Conservation (phyloP, 2,797 vertebrate genomes). For the Sarcoramphus papa region DNA sequence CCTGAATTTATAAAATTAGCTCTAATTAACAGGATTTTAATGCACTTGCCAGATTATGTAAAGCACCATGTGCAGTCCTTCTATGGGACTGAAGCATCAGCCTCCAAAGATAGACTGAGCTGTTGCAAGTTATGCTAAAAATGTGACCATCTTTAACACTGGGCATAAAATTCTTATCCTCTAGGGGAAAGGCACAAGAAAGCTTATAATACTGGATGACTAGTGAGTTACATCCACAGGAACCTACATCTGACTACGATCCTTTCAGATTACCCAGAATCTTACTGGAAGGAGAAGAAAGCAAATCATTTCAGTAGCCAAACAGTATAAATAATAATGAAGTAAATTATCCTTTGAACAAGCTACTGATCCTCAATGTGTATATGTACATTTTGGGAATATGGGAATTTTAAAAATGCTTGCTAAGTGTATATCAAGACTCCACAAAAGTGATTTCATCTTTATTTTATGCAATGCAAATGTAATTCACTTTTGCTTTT, state of each 20-base stretch:
- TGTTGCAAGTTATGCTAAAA: neutral
- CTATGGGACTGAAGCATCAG: neutral
- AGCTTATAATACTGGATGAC: neutral
- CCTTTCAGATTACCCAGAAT: neutral
- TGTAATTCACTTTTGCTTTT: neutral
- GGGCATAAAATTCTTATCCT: neutral
- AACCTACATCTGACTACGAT: neutral
- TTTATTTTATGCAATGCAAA: constrained; percentile 10
- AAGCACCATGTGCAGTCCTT: neutral
- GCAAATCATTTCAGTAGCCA: neutral
- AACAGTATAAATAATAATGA: neutral
- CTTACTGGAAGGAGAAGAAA: neutral
- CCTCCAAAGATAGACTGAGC: neutral
- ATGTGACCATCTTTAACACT: neutral
- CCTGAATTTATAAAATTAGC: neutral
- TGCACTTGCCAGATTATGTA: neutral
- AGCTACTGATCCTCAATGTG: neutral
- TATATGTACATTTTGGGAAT: neutral
- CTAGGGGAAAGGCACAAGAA: neutral
- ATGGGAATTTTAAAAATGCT: neutral
- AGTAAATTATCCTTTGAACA: neutral
- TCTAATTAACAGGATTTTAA: neutral
- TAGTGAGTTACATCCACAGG: neutral
- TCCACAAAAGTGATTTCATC: neutral
- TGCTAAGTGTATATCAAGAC: neutral